Evolutionary conservation across 1,140 invertebrate genomes (phyloP).

Genomic region (Drosophila saltans): DNA sequence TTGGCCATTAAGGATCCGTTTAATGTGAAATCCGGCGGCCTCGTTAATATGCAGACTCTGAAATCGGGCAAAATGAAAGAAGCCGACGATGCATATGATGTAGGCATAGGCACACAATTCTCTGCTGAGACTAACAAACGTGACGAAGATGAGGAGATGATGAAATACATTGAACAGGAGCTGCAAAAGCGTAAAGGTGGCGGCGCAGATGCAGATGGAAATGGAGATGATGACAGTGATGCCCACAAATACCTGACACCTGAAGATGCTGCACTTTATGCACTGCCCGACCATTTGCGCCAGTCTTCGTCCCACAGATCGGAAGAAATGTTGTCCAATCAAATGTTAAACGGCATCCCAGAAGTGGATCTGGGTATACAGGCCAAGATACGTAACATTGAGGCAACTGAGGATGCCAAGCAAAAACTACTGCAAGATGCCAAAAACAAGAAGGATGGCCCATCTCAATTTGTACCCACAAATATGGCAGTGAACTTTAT

Average conservation of each 20-base stretch:
- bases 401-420: slow-evolving; percentile 98
- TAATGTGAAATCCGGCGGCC: slow-evolving; percentile 93
- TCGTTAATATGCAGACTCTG: slow-evolving; percentile 95
- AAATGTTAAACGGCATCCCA: slow-evolving; percentile 99
- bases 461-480: slow-evolving; percentile 97
- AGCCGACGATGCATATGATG: slow-evolving; percentile 92
- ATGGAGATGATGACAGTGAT: slow-evolving; percentile 55
- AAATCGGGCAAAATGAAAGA: slow-evolving; percentile 91
- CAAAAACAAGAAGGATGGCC: slow-evolving; percentile 95
- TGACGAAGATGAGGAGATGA: slow-evolving; percentile 99
- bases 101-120: slow-evolving; percentile 97
- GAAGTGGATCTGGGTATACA: slow-evolving; percentile 99
- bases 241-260: slow-evolving; percentile 90
- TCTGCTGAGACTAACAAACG: slow-evolving; percentile 98
- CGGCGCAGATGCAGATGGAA: slow-evolving; percentile 63
- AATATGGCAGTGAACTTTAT: slow-evolving; percentile 99
- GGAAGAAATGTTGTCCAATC: slow-evolving; percentile 99
- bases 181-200: slow-evolving; percentile 92
- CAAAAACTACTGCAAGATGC: slow-evolving; percentile 94
- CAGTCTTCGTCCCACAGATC: slow-evolving; percentile 91
- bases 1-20: slow-evolving; percentile 88
- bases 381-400: slow-evolving; percentile 98
- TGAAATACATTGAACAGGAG: slow-evolving; percentile 98
- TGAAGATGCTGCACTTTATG: slow-evolving; percentile 92
- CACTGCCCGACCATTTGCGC: slow-evolving; percentile 94